A percentile compares a stretch with the other conserved stretches of the same genome.
phyloP scores from a whole-genome alignment of 2,888 invertebrate species.

The Pseudolycoriella hygida region DNA sequence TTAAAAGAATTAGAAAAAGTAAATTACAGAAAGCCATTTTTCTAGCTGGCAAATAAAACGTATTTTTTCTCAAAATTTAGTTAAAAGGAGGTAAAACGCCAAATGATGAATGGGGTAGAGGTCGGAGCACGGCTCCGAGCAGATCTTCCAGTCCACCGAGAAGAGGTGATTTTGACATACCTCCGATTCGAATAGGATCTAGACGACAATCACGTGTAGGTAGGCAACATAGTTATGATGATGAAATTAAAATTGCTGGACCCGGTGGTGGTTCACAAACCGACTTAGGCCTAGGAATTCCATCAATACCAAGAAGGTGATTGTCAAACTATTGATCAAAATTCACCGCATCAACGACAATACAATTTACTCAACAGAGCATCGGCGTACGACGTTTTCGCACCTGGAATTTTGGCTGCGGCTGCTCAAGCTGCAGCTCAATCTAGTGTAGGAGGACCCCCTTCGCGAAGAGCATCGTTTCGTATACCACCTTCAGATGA shows the following conservation, averaged over 20 bases:
- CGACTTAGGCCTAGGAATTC: conserved; percentile 45
- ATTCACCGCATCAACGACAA: background rate
- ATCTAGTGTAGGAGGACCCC: conserved; percentile 16
- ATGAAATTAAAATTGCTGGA: conserved; percentile 40
- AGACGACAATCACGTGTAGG: conserved; percentile 41
- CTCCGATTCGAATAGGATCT: conserved; percentile 29
- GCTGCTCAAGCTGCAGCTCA: conserved; percentile 22
- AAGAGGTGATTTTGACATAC: conserved; percentile 23
- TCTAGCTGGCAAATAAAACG: background rate
- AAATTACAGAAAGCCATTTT: conserved; percentile 17
- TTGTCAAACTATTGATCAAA: conserved; percentile 5
- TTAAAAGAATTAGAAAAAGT: conserved; percentile 81
- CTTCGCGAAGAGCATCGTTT: conserved; percentile 42
- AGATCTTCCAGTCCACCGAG: conserved; percentile 40
- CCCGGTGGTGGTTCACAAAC: conserved; percentile 18
- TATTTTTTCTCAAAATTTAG: conserved; percentile 25
- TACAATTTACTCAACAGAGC: no score
- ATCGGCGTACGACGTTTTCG: conserved; percentile 72
- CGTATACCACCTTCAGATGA: conserved; percentile 38
- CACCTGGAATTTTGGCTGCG: conserved; percentile 36
- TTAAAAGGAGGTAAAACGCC: conserved; percentile 45
- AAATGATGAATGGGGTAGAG: conserved; percentile 36
- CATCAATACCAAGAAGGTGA: conserved; percentile 58
- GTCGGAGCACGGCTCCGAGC: conserved; percentile 43
- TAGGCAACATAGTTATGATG: conserved; percentile 71